phyloP scores from a whole-genome alignment of 2,888 invertebrate species.

The Cosmopolites sordidus region DNA sequence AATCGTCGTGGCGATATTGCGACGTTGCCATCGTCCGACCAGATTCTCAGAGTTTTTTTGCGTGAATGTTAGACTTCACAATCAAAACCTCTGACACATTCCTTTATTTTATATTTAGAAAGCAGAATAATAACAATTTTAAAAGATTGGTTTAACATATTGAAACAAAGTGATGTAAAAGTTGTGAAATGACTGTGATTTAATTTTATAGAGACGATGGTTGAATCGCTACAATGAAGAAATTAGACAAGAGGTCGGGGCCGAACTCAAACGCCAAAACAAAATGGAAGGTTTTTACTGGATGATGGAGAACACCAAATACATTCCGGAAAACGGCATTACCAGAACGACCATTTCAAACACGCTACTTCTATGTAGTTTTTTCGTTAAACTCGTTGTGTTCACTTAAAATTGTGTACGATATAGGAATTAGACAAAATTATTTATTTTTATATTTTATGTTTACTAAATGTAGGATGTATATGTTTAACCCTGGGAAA shows the following conservation, averaged over 20 bases:
- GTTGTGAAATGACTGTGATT: not conserved
- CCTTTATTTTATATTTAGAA: too few species aligned
- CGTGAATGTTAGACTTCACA: too few species aligned
- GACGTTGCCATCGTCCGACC: too few species aligned
- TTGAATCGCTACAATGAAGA: constrained; percentile 73
- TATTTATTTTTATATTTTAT: constrained; percentile 4
- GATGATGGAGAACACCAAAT: constrained; percentile 78
- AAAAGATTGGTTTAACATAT: too few species aligned
- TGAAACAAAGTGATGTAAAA: too few species aligned
- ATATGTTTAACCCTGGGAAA: not conserved
- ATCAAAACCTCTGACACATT: too few species aligned
- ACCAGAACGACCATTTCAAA: constrained; percentile 3
- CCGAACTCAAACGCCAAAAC: constrained; percentile 66
- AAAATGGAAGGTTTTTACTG: constrained; percentile 72
- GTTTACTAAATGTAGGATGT: not conserved
- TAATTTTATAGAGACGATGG: constrained; percentile 64
- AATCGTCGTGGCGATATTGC: too few species aligned
- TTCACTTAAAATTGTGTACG: not conserved
- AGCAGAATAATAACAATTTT: too few species aligned
- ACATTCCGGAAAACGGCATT: constrained; percentile 56
- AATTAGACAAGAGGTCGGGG: constrained; percentile 68
- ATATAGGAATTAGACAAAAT: not conserved
- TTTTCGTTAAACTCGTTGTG: constrained; percentile 1
- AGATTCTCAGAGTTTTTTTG: too few species aligned
- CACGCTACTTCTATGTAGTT: not conserved